Conservation (phyloP, 2,113 vertebrate genomes). For the Vidua chalybeata region DNA sequence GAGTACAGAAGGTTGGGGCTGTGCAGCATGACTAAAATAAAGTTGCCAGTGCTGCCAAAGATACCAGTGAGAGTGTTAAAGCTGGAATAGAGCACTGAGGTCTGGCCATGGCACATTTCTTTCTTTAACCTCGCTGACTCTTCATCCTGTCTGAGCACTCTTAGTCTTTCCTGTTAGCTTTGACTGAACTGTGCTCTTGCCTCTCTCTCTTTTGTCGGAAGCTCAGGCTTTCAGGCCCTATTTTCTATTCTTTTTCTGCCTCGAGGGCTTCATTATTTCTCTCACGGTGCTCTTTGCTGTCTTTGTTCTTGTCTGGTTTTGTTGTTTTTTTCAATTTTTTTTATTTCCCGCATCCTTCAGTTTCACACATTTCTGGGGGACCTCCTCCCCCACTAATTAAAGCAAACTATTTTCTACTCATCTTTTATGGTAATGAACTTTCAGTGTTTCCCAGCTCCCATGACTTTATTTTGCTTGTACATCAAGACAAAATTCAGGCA, state of each 20-base stretch:
- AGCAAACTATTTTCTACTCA: neutral
- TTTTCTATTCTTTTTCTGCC: neutral
- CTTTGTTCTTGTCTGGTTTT: neutral
- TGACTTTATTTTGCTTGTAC: neutral
- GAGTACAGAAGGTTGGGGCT: neutral
- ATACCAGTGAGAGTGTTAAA: neutral
- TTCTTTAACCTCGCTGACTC: neutral
- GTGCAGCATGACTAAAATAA: neutral
- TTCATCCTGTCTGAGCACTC: neutral
- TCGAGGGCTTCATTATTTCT: neutral
- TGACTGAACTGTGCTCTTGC: neutral
- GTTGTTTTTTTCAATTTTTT: neutral
- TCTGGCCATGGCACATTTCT: neutral
- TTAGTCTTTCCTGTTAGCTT: neutral
- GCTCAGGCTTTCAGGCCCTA: neutral
- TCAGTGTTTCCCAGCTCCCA: neutral
- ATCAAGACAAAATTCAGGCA: neutral
- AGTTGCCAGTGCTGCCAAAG: neutral
- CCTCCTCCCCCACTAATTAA: accelerated
- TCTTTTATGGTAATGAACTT: neutral
- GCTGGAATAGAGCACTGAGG: neutral
- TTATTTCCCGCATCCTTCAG: neutral
- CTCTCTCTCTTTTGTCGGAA: neutral
- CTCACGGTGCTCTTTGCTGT: neutral
- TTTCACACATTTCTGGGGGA: neutral